These are phyloP conservation scores for Phoenicopterus ruber DNA, from an alignment of 2,113 vertebrate species.

Conservation along the genomic window DNA sequence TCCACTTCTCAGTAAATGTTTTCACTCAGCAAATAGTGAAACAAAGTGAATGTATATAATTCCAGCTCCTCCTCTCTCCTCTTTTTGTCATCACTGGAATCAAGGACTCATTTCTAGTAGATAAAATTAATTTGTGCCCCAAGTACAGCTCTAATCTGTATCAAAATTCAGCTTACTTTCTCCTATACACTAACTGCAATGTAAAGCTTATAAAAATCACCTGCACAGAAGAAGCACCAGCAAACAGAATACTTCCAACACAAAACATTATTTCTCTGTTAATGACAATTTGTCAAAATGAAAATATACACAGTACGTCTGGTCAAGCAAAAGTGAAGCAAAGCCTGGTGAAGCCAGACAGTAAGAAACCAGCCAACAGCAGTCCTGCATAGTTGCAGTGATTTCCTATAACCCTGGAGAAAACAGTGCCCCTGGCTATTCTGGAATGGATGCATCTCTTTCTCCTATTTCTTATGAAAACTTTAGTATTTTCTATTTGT, in stretches of 20 bases:
- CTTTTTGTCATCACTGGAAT: background rate
- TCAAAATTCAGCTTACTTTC: background rate
- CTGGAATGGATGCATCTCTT: background rate
- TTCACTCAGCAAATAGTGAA: background rate
- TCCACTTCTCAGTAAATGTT: background rate
- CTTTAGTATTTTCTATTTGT: background rate
- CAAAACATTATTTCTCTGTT: background rate
- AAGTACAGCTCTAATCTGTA: background rate
- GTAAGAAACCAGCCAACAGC: background rate
- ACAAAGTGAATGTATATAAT: background rate
- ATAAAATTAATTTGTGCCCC: background rate
- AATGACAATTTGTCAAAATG: background rate
- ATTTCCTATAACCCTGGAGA: background rate
- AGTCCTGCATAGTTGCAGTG: background rate
- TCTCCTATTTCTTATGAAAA: background rate
- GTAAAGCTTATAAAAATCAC: background rate
- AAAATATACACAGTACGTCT: background rate
- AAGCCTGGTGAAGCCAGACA: background rate
- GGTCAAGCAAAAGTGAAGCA: background rate
- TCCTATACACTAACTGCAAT: background rate
- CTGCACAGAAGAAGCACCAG: background rate
- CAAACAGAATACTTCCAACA: background rate
- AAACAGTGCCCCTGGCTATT: background rate
- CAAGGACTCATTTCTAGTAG: background rate
- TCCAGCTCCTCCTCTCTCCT: background rate